Evolutionary conservation across 2,113 vertebrate species (phyloP), one percentile per base, ranked within the genome.

Genomic region (Corynorhinus townsendii): DNA sequence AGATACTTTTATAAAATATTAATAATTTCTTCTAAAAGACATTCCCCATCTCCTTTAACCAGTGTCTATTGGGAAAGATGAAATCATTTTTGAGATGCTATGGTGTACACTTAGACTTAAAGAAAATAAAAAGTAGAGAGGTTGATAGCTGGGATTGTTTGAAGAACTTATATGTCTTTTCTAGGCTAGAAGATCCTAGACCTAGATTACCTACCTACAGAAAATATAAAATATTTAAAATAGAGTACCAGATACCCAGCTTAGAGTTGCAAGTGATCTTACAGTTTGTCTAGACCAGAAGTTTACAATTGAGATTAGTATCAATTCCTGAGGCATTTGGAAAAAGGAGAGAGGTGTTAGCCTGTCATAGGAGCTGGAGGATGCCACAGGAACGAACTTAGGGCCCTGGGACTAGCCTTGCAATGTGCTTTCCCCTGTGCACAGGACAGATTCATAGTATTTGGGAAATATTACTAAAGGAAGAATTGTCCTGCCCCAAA

Each of bases 171-270:
- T 77, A 19, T 20, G 12, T 47, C 24, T 81, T 89, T 90, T 66
- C 6, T 28, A 24, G 19, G 28, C 20, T 47, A 12, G 5, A 66
- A 76, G 47, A 73, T 81, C 26, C 54, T 83, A 77, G 15, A 82
- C 10, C 38, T 80, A 19, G 11, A 49, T 76, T 47, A 47, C 26
- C 35, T 80, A 64, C 24, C 11, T 45, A 28, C 26, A 45, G 73
- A 15, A 86, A 76, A 71, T 10, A 47, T 1, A 30, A n/a, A 80
- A 84, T n/a, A 64, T 35, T 81, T 94, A 40, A 79, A 94, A 86
- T 3, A 54, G 19, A 33, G 14, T 17, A 35, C 4, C 19, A 75
- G 80, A 77, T 30, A 79, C 1, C 12, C 59, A n/a, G 43, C 75
- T 81, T 76, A 73, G 17, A 40, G 7, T 43, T 54, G 0, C 19